Percentiles rank a stretch among this genome's conserved stretches.
Evolutionary conservation across 2,888 invertebrate genomes (phyloP).

Genomic region (Capitulum mitella): DNA sequence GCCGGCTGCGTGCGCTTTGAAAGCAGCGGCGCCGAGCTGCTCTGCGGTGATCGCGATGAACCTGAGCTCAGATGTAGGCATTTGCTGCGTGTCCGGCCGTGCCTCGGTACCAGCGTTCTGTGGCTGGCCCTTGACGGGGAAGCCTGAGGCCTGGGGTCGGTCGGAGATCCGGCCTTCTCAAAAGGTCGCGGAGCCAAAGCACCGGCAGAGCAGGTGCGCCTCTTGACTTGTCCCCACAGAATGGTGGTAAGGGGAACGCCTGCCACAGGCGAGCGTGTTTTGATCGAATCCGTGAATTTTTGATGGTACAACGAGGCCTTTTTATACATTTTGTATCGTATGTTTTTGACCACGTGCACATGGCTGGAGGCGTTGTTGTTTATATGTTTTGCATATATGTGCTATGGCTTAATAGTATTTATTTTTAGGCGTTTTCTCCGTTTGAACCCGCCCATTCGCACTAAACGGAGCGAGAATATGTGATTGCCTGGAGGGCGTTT

Average conservation of each 20-base stretch:
- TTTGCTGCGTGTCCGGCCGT: too few species aligned
- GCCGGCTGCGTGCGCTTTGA: not conserved
- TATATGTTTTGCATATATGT: not conserved
- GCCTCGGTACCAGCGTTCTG: too few species aligned
- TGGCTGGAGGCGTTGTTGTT: not conserved
- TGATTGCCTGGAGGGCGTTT: not conserved
- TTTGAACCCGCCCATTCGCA: not conserved
- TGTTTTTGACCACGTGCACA: not conserved
- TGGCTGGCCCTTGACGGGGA: too few species aligned
- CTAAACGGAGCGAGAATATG: not conserved
- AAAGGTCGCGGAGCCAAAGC: too few species aligned
- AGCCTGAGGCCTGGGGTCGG: too few species aligned
- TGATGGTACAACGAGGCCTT: not conserved
- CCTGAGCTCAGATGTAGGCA: not conserved
- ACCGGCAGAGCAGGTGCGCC: too few species aligned
- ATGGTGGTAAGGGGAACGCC: too few species aligned
- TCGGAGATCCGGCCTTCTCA: too few species aligned
- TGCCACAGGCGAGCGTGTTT: too few species aligned
- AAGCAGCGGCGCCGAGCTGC: too few species aligned
- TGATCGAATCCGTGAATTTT: too few species aligned
- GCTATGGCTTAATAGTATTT: not conserved
- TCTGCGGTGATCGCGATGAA: not conserved
- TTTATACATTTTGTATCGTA: conserved; percentile 1
- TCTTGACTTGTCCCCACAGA: too few species aligned
- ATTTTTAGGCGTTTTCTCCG: not conserved